These are phyloP conservation scores for Corvus moneduloides DNA, from an alignment of 2,113 vertebrate species.

Conservation along the genomic window DNA sequence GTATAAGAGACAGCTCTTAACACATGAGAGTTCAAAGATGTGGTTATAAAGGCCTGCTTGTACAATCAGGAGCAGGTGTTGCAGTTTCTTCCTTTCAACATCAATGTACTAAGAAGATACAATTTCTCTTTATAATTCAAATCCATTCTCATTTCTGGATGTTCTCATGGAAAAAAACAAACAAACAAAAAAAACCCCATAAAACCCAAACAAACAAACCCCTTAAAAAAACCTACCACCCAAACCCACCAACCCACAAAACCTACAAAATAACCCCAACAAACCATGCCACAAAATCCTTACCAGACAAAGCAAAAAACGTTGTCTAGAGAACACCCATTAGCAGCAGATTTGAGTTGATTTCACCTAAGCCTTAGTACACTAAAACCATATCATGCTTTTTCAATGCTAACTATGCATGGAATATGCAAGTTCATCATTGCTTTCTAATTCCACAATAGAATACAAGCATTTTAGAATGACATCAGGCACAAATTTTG, in stretches of 20 bases:
- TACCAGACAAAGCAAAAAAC: not conserved
- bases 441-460: not conserved
- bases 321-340: not conserved
- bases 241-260: not conserved
- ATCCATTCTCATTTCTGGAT: not conserved
- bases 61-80: not conserved
- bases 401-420: not conserved
- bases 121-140: not conserved
- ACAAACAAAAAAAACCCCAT: not conserved
- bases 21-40: not conserved
- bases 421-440: not conserved
- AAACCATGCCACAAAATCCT: not conserved
- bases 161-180: not conserved
- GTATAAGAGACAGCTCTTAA: not conserved
- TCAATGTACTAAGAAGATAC: not conserved
- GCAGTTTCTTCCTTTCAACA: not conserved
- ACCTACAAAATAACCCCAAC: not conserved
- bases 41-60: not conserved
- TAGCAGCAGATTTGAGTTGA: not conserved
- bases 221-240: not conserved
- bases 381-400: not conserved
- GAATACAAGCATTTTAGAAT: not conserved
- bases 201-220: not conserved
- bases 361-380: not conserved
- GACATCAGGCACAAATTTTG: not conserved